phyloP scores from a whole-genome alignment of 2,888 invertebrate genomes.

The Nipponacmea schrenckii region DNA sequence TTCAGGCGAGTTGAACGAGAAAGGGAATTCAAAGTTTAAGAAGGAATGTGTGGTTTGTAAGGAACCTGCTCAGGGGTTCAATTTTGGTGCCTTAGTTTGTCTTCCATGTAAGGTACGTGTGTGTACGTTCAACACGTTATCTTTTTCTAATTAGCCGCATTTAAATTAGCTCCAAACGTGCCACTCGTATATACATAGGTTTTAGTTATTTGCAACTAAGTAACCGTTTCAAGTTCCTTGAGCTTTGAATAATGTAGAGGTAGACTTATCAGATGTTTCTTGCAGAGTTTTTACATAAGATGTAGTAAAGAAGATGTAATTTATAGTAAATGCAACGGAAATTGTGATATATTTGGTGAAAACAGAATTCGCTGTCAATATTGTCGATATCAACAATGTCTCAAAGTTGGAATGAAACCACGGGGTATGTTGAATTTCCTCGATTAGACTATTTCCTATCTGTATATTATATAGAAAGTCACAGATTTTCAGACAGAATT shows the following conservation, averaged over 20 bases:
- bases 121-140: background rate
- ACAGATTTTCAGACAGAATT: no score
- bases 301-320: slow-evolving; percentile 55
- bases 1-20: background rate
- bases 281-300: slow-evolving; percentile 58
- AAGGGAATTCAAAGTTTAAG: background rate
- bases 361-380: slow-evolving; percentile 61
- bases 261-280: slow-evolving; percentile 19
- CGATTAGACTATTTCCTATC: background rate
- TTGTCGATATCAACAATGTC: slow-evolving; percentile 62
- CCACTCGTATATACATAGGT: no score
- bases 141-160: no score
- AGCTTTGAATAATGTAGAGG: no score
- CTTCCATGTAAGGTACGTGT: slow-evolving; percentile 57
- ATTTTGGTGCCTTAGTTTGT: slow-evolving; percentile 61
- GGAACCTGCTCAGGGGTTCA: slow-evolving; percentile 57
- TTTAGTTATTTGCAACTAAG: no score
- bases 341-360: slow-evolving; percentile 52
- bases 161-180: no score
- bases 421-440: slow-evolving; percentile 46
- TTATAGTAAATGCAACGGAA: slow-evolving; percentile 52
- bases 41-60: slow-evolving; percentile 54
- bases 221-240: no score
- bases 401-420: slow-evolving; percentile 61
- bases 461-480: no score